A percentile compares a stretch with the other conserved stretches of the same genome.
phyloP scores from a whole-genome alignment of 2,113 vertebrate species.

The Onychostoma macrolepis region DNA sequence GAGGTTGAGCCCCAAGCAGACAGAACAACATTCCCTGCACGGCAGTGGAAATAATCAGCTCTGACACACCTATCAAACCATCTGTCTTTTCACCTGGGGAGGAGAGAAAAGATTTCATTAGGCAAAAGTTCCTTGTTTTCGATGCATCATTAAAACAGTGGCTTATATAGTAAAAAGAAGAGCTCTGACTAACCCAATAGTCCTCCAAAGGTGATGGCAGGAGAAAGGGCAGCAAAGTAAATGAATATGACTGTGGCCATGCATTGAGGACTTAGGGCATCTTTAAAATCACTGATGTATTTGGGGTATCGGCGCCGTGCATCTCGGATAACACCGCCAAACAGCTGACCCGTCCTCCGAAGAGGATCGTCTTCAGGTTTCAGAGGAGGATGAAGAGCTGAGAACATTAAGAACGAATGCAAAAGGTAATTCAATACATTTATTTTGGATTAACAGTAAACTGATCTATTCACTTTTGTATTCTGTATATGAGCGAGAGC shows the following conservation, averaged over 20 bases:
- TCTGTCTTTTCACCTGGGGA: constrained; percentile 90
- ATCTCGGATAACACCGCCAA: constrained; percentile 88
- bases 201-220: constrained; percentile 95
- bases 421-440: not conserved
- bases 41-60: constrained; percentile 92
- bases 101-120: not conserved
- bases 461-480: not conserved
- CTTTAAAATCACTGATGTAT: constrained; percentile 92
- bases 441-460: not conserved
- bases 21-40: constrained; percentile 91
- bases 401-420: not conserved
- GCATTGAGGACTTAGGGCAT: constrained; percentile 89
- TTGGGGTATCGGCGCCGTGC: constrained; percentile 88
- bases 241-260: constrained; percentile 94
- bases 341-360: constrained; percentile 83
- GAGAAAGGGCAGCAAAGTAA: constrained; percentile 94
- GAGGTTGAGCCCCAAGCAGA: constrained; percentile 90
- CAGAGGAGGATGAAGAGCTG: constrained; percentile 81
- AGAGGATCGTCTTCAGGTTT: constrained; percentile 85
- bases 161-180: not conserved
- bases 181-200: constrained; percentile 82
- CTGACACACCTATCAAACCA: constrained; percentile 92
- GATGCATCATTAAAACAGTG: not conserved
- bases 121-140: not conserved
- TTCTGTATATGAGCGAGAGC: not conserved